Base-by-base conservation (phyloP, 2,113 vertebrate genomes). In the Catharus bicknelli region DNA sequence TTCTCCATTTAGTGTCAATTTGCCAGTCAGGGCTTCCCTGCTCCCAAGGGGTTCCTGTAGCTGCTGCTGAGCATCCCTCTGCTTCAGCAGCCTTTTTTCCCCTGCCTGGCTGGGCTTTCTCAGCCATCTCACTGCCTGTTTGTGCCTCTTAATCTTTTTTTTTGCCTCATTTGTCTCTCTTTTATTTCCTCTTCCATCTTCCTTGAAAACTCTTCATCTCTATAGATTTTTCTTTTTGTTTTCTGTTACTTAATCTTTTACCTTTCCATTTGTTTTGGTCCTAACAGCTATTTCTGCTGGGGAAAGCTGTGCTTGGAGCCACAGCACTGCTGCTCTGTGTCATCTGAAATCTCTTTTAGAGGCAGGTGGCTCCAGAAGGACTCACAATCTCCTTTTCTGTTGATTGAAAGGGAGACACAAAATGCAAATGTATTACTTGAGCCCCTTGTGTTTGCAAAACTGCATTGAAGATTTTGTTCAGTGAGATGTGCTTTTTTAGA, bases 381-480 rank as follows among this genome's bases (percentile, higher is more conserved):
- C 81, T 91, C 16, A 0, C 50, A 59, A 63, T 38, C 75, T 93
- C 59, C 79, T 85, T 36, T 84, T 53, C 90, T 62, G 58, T 58
- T 90, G 94, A 88, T 76, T 72, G 92, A 92, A 79, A 93, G 83
- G 29, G 63, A 92, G 82, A 43, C 5, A 9, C 40, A 83, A 91
- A 85, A 95, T 92, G 79, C 90, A 94, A 91, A 95, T 91, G 67
- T 80, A 53, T 77, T 74, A 63, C 81, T 79, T 67, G 75, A 70
- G 51, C 34, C 89, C 79, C 90, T 75, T 80, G 83, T 90, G 91
- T 72, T 88, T 87, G 61, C 70, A 87, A 23, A 89, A 69, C 55
- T n/a, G 84, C 47, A 48, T 10, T 92, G 90, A 94, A 91, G 90
- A 80, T 95, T 94, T 90, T 91, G 47, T 92, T 91, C 83, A 64